Percentiles rank a stretch among this genome's conserved stretches.
phyloP scores from a whole-genome alignment of 53 echinoderm and acorn worm species.

The Stichopus horrens region DNA sequence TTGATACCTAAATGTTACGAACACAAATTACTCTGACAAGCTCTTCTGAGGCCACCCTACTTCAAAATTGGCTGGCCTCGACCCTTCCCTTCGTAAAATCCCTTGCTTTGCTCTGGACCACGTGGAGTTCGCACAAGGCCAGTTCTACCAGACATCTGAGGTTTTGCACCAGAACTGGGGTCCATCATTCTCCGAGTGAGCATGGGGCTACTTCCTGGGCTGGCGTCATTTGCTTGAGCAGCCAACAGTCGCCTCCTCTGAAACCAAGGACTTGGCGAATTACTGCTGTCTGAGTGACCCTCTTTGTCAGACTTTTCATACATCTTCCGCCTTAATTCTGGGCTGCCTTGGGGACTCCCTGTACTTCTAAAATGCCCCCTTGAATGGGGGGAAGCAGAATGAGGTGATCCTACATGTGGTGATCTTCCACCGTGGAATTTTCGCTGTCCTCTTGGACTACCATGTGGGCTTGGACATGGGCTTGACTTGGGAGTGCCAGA shows the following conservation, averaged over 20 bases:
- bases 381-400: conserved; percentile 51
- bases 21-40: too few relatives aligned
- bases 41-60: not conserved
- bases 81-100: conserved; percentile 74
- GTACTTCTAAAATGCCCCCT: conserved; percentile 43
- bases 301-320: conserved; percentile 59
- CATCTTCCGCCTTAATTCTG: conserved; percentile 72
- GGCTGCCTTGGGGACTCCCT: conserved; percentile 80
- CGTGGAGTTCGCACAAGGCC: conserved; percentile 61
- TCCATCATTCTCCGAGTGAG: conserved; percentile 63
- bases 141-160: conserved; percentile 54
- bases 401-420: conserved; percentile 52
- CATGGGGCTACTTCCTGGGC: conserved; percentile 78
- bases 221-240: conserved; percentile 58
- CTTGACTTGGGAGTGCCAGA: conserved; percentile 90
- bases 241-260: conserved; percentile 75
- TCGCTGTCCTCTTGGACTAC: conserved; percentile 85
- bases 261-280: conserved; percentile 82
- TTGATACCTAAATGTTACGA: too few relatives aligned
- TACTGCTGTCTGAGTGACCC: conserved; percentile 73
- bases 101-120: conserved; percentile 67
- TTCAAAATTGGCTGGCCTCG: conserved; percentile 57
- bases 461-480: conserved; percentile 91
- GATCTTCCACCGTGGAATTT: conserved; percentile 70
- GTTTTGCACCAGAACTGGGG: conserved; percentile 44